Percentiles rank a stretch among this genome's conserved stretches.
These are phyloP conservation scores for Achroia grisella DNA, from an alignment of 1,140 invertebrate species.

Conservation along the genomic window DNA sequence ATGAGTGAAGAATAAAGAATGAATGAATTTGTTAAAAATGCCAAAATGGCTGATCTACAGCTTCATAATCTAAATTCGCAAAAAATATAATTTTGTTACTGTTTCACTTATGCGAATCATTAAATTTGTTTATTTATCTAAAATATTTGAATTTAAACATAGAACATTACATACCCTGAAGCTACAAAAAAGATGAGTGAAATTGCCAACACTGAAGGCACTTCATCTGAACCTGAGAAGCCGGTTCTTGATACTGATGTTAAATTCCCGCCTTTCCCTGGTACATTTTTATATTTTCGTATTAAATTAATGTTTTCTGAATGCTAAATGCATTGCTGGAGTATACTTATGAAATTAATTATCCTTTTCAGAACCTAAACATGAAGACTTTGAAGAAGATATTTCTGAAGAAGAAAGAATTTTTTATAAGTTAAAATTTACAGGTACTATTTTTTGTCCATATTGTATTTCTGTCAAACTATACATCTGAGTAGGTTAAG, in stretches of 20 bases:
- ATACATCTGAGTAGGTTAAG: too few species aligned
- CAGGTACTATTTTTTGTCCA: constrained; percentile 32
- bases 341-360: too few species aligned
- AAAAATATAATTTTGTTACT: too few species aligned
- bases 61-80: background rate
- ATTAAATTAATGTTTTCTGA: constrained; percentile 4
- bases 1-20: too few species aligned
- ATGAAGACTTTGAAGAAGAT: constrained; percentile 70
- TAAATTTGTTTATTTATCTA: too few species aligned
- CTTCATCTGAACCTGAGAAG: constrained; percentile 42
- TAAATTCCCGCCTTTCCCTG: constrained; percentile 61
- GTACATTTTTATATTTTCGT: constrained; percentile 17
- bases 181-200: constrained; percentile 42
- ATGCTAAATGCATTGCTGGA: background rate
- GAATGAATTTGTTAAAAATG: constrained; percentile 19
- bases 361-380: constrained; percentile 51
- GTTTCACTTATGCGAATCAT: too few species aligned
- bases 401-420: constrained; percentile 69
- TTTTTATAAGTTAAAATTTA: constrained; percentile 45
- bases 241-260: constrained; percentile 43
- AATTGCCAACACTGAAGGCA: constrained; percentile 33
- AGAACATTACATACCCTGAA: background rate
- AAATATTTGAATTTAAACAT: too few species aligned
- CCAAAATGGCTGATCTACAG: constrained; percentile 43
- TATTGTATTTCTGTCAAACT: background rate